These are phyloP conservation scores for Andrena minutula DNA, from an alignment of 2,888 invertebrate species.

Conservation along the genomic window DNA sequence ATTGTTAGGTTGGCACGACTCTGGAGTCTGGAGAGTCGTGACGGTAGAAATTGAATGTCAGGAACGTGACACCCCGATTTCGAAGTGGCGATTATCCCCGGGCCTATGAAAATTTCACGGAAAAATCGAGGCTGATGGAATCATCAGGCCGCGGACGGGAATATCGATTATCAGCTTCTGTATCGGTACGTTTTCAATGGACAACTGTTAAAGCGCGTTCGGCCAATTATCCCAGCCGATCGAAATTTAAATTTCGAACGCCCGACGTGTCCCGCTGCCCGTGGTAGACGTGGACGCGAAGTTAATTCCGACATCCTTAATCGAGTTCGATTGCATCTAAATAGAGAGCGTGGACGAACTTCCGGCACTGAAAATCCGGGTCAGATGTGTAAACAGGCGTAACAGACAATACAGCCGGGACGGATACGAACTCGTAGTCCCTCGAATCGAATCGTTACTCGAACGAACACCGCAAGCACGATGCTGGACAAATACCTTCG, in stretches of 20 bases:
- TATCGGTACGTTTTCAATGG: conserved; percentile 2
- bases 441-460: conserved; percentile 78
- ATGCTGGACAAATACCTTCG: conserved; percentile 81
- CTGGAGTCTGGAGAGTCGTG: too few species aligned
- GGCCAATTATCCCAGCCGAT: neutral
- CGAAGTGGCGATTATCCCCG: neutral
- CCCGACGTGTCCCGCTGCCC: neutral
- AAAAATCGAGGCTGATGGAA: neutral
- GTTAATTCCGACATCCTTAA: conserved; percentile 71
- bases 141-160: neutral
- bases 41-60: too few species aligned
- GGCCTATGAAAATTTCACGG: neutral
- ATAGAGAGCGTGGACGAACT: conserved; percentile 56
- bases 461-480: conserved; percentile 79
- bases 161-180: conserved; percentile 8
- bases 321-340: conserved; percentile 70
- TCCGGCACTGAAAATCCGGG: conserved; percentile 67
- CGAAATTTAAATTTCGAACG: conserved; percentile 42
- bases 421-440: conserved; percentile 70
- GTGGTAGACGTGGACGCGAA: conserved; percentile 38
- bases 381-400: conserved; percentile 74
- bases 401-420: conserved; percentile 69
- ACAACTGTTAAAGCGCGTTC: conserved; percentile 2
- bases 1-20: too few species aligned
- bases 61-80: too few species aligned